Base-by-base conservation (phyloP, 1,140 invertebrate species). In the Cydia splendana region DNA sequence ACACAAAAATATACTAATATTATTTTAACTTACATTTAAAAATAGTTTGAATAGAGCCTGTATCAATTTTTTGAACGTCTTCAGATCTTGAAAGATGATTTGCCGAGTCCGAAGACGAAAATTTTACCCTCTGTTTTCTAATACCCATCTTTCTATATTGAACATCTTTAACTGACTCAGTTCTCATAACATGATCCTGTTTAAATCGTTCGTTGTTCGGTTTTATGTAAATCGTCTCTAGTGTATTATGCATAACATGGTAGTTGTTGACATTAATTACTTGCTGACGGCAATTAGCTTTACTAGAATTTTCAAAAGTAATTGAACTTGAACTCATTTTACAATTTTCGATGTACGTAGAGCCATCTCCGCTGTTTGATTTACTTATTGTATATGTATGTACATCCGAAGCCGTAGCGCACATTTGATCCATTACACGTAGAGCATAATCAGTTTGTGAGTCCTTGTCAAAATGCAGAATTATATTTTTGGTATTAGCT, bases 1-100 rank as follows among this genome's bases (percentile, higher is more conserved):
- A 30, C 30, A 30, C 24, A 24, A 24, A 24, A 1, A 24, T 24
- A 24, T 24, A 24, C 24, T 24, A 24, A 24, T 24, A 24, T 30
- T 62, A n/a, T 69, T 71, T 7, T 9, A 69, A 77, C 15, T 2
- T 78, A 89, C 89, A 86, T 89, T 88, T 87, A 67, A 88, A 91
- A 78, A 91, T 79, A 38, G 86, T 89, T 18, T 84, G 80, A 65
- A 91, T 45, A 6, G 88, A 88, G 71, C 18, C 20, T 42, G 77
- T 75, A 2, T 73, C 42, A 2, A 48, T 62, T 38, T 13, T 45
- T 65, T 28, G 12, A 18, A 13, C 12, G 62, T 73, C 51, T 30
- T 73, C 69, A 42, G 71, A 77, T 9, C 75, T 76, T 57, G 67
- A 74, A 20, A 76, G 73, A 9, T 76, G 30, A 28, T 45, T 76